phyloP scores from a whole-genome alignment of 2,888 invertebrate species.

The Chymomyza caudatula region DNA sequence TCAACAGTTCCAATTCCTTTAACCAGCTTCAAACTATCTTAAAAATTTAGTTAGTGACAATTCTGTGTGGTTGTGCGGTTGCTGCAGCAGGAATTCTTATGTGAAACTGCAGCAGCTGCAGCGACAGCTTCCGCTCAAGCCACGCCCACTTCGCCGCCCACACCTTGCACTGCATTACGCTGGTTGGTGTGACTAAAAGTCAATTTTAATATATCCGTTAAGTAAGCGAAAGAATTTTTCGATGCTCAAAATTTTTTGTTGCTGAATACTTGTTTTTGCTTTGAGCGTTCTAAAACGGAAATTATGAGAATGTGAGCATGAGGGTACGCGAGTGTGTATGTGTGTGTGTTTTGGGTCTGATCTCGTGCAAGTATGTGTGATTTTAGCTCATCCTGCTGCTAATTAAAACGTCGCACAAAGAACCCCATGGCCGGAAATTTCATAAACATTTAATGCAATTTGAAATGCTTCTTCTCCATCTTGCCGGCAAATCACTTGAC shows the following conservation, averaged over 20 bases:
- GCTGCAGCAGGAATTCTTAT: no score
- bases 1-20: no score
- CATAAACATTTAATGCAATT: conserved; percentile 19
- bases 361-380: neutral
- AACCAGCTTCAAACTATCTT: no score
- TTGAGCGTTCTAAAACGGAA: conserved; percentile 42
- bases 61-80: no score
- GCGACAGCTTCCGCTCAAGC: no score
- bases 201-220: conserved; percentile 72
- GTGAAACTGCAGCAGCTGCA: no score
- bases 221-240: conserved; percentile 55
- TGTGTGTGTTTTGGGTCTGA: neutral
- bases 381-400: conserved; percentile 26
- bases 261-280: conserved; percentile 59
- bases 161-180: conserved; percentile 41
- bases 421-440: conserved; percentile 40
- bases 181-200: conserved; percentile 48
- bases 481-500: conserved; percentile 48
- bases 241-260: conserved; percentile 18
- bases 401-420: conserved; percentile 53
- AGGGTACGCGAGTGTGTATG: neutral
- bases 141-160: neutral
- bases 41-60: no score
- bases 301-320: conserved; percentile 32
- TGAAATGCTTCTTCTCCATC: neutral